Evolutionary conservation across 2,888 invertebrate genomes (phyloP).

Genomic region (Hypsopygia costalis): DNA sequence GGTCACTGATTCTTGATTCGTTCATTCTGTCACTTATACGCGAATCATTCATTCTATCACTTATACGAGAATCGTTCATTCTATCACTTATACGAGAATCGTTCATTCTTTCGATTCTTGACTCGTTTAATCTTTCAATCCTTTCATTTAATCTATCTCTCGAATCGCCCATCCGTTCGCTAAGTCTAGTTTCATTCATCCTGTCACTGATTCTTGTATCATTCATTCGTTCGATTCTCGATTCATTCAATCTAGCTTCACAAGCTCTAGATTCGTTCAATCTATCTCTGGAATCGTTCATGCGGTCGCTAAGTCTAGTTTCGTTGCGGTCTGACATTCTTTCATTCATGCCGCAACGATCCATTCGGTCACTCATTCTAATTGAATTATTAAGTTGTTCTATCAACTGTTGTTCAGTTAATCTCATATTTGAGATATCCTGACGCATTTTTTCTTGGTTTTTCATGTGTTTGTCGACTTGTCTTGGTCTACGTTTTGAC

Average conservation of each 20-base stretch:
- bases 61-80: conserved; percentile 31
- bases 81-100: conserved; percentile 31
- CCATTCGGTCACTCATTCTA: conserved; percentile 36
- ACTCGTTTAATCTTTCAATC: conserved; percentile 30
- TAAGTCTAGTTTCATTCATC: conserved; percentile 46
- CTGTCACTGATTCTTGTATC: conserved; percentile 44
- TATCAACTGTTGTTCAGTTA: conserved; percentile 41
- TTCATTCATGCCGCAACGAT: conserved; percentile 19
- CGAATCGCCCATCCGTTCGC: conserved; percentile 32
- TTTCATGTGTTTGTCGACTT: conserved; percentile 52
- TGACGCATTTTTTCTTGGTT: conserved; percentile 51
- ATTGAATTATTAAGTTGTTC: conserved; percentile 39
- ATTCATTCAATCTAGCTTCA: conserved; percentile 21
- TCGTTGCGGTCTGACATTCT: conserved; percentile 16
- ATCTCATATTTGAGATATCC: conserved; percentile 37
- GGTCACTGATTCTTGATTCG: conserved; percentile 22
- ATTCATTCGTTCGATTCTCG: conserved; percentile 27
- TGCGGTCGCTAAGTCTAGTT: conserved; percentile 11
- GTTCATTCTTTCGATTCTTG: conserved; percentile 28
- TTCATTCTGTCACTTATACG: conserved; percentile 25
- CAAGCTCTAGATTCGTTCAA: conserved; percentile 23
- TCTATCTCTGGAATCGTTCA: conserved; percentile 14
- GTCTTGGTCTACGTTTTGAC: conserved; percentile 59
- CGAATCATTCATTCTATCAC: conserved; percentile 32
- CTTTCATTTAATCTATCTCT: conserved; percentile 45